Conservation (phyloP, 2,113 vertebrate genomes). For the Chrysemys picta region DNA sequence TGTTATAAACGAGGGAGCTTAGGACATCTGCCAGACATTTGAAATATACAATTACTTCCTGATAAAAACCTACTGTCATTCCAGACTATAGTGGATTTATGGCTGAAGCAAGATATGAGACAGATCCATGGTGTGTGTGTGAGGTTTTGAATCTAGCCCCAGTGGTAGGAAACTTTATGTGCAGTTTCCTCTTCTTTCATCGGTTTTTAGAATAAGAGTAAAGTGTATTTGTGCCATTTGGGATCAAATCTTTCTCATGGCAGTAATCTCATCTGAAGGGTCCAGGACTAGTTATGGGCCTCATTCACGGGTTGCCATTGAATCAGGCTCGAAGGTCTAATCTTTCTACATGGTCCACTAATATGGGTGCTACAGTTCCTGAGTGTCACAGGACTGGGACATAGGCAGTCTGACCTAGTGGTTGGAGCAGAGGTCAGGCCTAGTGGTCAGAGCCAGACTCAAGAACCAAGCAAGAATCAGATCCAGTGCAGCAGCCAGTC, state of each 20-base stretch:
- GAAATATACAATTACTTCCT: conserved; percentile 44
- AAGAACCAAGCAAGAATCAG: not conserved
- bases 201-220: conserved; percentile 57
- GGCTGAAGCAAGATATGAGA: conserved; percentile 5
- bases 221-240: conserved; percentile 38
- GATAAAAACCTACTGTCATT: conserved; percentile 32
- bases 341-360: not conserved
- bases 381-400: not conserved
- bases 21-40: conserved; percentile 39
- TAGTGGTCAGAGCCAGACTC: not conserved
- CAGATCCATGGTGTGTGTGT: not conserved
- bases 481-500: not conserved
- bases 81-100: conserved; percentile 10
- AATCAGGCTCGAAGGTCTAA: not conserved
- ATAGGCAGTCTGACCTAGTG: not conserved
- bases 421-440: not conserved
- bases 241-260: conserved; percentile 42
- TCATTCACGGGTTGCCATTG: conserved; percentile 6
- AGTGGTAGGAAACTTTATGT: conserved; percentile 55
- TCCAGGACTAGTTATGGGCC: conserved; percentile 39
- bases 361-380: not conserved
- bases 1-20: conserved; percentile 29
- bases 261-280: conserved; percentile 41
- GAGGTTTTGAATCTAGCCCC: conserved; percentile 1
- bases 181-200: conserved; percentile 57